Conservation (phyloP, 2,113 vertebrate species). For the Meleagris gallopavo region DNA sequence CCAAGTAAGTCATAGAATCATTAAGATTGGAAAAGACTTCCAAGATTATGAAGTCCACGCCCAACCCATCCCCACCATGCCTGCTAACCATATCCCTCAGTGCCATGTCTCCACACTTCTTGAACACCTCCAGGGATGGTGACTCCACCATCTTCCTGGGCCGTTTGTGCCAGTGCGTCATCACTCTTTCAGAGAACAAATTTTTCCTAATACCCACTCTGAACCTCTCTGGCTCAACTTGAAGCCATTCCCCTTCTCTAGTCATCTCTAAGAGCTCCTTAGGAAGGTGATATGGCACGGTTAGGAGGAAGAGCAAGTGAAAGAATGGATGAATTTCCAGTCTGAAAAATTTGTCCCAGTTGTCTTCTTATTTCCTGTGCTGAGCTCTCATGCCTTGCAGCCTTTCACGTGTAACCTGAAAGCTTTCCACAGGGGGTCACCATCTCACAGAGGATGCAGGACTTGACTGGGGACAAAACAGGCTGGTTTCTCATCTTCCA, state of each 20-base stretch:
- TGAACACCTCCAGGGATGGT: too few relatives aligned
- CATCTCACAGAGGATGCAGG: not conserved
- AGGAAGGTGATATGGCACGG: not conserved
- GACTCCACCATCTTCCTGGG: too few relatives aligned
- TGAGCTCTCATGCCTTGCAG: not conserved
- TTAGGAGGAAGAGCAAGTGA: not conserved
- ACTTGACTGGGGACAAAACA: not conserved
- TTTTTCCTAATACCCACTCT: too few relatives aligned
- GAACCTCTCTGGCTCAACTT: too few relatives aligned
- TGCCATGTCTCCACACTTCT: too few relatives aligned
- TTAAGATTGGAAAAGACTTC: too few relatives aligned
- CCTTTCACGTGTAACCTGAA: not conserved
- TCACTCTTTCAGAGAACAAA: too few relatives aligned
- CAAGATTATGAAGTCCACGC: too few relatives aligned
- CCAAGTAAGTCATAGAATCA: not conserved
- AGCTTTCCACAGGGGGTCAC: constrained; percentile 49
- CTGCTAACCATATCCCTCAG: too few relatives aligned
- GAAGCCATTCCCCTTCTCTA: not conserved
- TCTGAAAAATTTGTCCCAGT: not conserved
- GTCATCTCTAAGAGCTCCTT: not conserved
- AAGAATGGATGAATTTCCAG: not conserved
- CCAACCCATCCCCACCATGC: too few relatives aligned
- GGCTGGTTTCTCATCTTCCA: not conserved
- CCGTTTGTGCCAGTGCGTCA: too few relatives aligned
- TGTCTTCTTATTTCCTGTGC: not conserved